phyloP scores from a whole-genome alignment of 2,888 invertebrate genomes.

The Unio pictorum region DNA sequence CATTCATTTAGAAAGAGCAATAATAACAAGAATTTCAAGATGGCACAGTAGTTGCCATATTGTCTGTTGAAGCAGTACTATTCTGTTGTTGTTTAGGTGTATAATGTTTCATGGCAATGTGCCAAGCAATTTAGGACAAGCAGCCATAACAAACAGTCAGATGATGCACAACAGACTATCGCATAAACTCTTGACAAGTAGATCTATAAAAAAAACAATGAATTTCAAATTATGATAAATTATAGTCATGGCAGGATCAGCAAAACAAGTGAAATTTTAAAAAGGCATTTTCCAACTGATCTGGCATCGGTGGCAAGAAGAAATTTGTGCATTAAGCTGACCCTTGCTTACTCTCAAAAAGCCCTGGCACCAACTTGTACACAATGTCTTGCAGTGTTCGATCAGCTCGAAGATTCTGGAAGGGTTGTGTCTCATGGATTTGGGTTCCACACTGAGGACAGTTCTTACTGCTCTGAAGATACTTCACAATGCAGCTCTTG shows the following conservation, averaged over 20 bases:
- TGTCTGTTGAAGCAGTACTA: too few relatives aligned
- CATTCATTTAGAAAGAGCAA: too few relatives aligned
- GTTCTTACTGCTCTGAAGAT: conserved; percentile 67
- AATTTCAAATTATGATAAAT: background rate
- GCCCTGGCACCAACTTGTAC: conserved; percentile 68
- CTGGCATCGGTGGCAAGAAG: background rate
- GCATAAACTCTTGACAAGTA: too few relatives aligned
- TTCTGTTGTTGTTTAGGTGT: too few relatives aligned
- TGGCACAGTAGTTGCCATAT: too few relatives aligned
- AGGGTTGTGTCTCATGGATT: conserved; percentile 69
- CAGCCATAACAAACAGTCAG: too few relatives aligned
- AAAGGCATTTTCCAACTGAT: background rate
- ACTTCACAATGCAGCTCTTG: conserved; percentile 70
- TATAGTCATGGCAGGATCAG: background rate
- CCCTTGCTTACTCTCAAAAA: conserved; percentile 66
- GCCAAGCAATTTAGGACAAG: too few relatives aligned
- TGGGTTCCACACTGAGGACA: conserved; percentile 69
- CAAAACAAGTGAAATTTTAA: background rate
- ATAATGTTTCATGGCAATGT: too few relatives aligned
- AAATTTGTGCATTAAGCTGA: background rate
- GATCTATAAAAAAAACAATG: background rate
- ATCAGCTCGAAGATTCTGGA: conserved; percentile 66
- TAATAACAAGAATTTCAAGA: too few relatives aligned
- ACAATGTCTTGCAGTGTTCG: conserved; percentile 70
- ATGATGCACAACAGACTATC: too few relatives aligned